Evolutionary conservation across 2,113 vertebrate genomes (phyloP).

Genomic region (Nestor notabilis): DNA sequence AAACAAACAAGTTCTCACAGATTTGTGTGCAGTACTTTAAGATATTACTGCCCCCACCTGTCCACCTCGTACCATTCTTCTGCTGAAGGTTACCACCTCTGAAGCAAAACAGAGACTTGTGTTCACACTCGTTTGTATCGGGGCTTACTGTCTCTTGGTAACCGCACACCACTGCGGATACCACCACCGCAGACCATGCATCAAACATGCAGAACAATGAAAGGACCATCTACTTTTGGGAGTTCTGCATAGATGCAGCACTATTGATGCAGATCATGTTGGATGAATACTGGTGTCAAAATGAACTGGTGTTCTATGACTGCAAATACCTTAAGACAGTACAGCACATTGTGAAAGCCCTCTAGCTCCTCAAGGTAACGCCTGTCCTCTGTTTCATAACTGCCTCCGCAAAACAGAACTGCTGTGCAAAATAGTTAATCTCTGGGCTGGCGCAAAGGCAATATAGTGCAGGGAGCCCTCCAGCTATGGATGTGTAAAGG

Average conservation of each 20-base stretch:
- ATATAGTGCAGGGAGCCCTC: not conserved
- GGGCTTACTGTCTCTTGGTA: not conserved
- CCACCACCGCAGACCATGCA: not conserved
- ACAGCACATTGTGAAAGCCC: not conserved
- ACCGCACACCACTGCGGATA: rapidly evolving
- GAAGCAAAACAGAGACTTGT: not conserved
- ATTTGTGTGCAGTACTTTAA: slow-evolving; percentile 32
- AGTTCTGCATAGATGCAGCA: not conserved
- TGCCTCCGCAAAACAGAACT: not conserved
- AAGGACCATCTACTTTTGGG: not conserved
- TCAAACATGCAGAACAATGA: not conserved
- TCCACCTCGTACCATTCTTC: slow-evolving; percentile 30
- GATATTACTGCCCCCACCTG: slow-evolving; percentile 64
- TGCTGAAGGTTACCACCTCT: not conserved
- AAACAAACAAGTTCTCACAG: not conserved
- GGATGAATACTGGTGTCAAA: not conserved
- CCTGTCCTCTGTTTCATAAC: not conserved
- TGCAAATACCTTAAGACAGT: not conserved
- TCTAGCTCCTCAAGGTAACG: not conserved
- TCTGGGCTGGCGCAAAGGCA: not conserved
- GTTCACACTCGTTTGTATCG: not conserved
- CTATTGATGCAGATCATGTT: not conserved
- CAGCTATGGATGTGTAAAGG: not conserved
- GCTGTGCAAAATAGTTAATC: not conserved
- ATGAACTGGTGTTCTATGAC: not conserved